Conservation (phyloP, 1,140 invertebrate genomes). For the Heliconius hewitsoni region DNA sequence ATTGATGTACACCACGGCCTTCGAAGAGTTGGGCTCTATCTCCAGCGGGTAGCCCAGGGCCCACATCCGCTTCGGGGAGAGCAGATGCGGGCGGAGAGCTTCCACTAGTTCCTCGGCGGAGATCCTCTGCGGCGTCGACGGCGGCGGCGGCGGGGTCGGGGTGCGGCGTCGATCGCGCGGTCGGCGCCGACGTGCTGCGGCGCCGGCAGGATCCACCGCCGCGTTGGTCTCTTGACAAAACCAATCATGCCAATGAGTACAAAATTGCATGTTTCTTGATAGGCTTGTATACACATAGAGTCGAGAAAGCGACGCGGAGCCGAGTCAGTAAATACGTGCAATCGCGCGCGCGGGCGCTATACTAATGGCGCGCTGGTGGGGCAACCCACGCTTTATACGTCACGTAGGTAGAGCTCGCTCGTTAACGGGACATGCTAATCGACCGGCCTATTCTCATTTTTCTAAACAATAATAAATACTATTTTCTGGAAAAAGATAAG, state of each 20-base stretch:
- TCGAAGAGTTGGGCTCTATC: slow-evolving; percentile 82
- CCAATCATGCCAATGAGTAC: slow-evolving; percentile 70
- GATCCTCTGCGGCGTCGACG: slow-evolving; percentile 69
- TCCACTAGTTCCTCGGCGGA: slow-evolving; percentile 65
- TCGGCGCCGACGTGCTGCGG: slow-evolving; percentile 65
- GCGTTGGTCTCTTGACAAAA: slow-evolving; percentile 72
- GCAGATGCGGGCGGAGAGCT: slow-evolving; percentile 81
- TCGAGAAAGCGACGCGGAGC: slow-evolving; percentile 66
- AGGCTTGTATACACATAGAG: slow-evolving; percentile 76
- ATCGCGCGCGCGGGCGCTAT: slow-evolving; percentile 74
- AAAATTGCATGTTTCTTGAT: slow-evolving; percentile 71
- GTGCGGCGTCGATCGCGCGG: slow-evolving; percentile 67
- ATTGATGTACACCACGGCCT: slow-evolving; percentile 84
- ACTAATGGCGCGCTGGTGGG: slow-evolving; percentile 72
- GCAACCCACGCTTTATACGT: slow-evolving; percentile 75
- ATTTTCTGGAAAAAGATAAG: slow-evolving; percentile 52
- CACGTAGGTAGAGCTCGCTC: slow-evolving; percentile 72
- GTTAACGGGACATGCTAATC: slow-evolving; percentile 77
- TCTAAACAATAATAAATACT: slow-evolving; percentile 74
- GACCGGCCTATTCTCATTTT: slow-evolving; percentile 79
- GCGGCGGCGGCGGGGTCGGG: slow-evolving; percentile 64
- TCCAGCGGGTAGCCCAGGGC: slow-evolving; percentile 88
- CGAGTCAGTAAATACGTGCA: slow-evolving; percentile 65
- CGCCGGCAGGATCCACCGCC: slow-evolving; percentile 60
- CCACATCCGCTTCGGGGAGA: slow-evolving; percentile 85